A percentile compares a stretch with the other conserved stretches of the same genome.
These are phyloP conservation scores for Diaphora mendica DNA, from an alignment of 2,888 invertebrate species.

Conservation along the genomic window DNA sequence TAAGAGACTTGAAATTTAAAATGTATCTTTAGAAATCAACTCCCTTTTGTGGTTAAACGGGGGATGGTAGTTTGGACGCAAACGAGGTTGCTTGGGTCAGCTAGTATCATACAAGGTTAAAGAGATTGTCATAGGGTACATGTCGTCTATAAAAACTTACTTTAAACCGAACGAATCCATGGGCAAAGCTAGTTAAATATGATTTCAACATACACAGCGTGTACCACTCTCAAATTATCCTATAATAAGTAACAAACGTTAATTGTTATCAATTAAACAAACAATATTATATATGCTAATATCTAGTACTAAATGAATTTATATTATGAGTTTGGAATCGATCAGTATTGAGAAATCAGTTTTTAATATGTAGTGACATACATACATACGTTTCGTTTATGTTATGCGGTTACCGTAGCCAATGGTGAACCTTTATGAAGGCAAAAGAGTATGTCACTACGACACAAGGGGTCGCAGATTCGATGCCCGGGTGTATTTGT, in stretches of 20 bases:
- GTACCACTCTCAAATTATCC: constrained; percentile 4
- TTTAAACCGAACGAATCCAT: background rate
- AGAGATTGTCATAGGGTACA: background rate
- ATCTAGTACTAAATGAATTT: background rate
- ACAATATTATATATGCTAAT: background rate
- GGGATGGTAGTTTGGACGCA: no score
- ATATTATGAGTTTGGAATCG: background rate
- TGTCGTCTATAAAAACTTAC: background rate
- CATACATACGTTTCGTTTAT: background rate
- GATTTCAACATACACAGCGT: constrained; percentile 23
- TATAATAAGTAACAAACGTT: constrained; percentile 19
- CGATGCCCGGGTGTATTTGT: background rate
- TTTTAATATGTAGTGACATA: background rate
- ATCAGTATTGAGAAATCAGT: background rate
- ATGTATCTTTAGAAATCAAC: no score
- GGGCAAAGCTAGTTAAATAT: background rate
- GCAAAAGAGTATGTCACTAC: background rate
- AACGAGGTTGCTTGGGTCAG: no score
- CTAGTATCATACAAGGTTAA: background rate
- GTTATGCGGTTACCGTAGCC: background rate
- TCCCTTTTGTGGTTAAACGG: no score
- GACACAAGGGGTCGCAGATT: background rate
- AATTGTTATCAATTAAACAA: constrained; percentile 20
- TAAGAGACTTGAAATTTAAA: no score
- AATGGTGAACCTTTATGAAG: background rate